Conservation (phyloP, 2,888 invertebrate genomes). For the Pseudococcus viburni region DNA sequence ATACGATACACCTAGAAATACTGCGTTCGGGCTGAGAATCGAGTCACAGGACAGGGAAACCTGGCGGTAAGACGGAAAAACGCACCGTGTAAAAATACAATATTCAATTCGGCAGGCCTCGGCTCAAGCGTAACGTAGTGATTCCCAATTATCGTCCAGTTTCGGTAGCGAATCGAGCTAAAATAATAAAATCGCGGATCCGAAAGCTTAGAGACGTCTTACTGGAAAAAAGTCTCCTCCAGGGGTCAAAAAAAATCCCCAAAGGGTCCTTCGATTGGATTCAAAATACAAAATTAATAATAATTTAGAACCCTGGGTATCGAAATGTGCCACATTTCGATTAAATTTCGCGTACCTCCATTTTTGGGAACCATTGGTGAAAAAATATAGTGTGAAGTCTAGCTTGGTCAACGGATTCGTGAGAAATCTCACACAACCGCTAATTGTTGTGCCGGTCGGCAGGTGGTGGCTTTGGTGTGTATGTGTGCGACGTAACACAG, state of each 20-base stretch:
- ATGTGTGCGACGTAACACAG: neutral
- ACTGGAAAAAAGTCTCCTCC: no score
- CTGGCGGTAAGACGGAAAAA: conserved; percentile 19
- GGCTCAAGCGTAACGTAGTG: conserved; percentile 42
- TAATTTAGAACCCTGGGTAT: no score
- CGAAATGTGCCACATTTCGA: no score
- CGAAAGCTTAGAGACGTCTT: no score
- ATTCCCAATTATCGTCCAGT: neutral
- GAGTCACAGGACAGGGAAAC: neutral
- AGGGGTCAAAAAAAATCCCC: no score
- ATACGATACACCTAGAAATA: neutral
- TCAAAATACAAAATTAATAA: no score
- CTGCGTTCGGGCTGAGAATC: neutral
- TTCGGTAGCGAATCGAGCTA: neutral
- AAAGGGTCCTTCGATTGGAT: no score
- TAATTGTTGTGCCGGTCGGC: conserved; percentile 61
- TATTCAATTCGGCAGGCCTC: conserved; percentile 44
- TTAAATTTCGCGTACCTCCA: no score
- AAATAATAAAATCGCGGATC: no score
- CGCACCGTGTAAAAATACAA: conserved; percentile 27
- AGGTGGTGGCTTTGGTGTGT: conserved; percentile 47
- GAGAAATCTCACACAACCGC: conserved; percentile 66
- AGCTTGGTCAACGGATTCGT: conserved; percentile 65
- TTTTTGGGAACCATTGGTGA: conserved; percentile 62
- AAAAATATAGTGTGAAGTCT: conserved; percentile 48